Percentiles rank a stretch among this genome's conserved stretches.
phyloP scores from a whole-genome alignment of 2,797 vertebrate genomes.

The Sparus aurata region DNA sequence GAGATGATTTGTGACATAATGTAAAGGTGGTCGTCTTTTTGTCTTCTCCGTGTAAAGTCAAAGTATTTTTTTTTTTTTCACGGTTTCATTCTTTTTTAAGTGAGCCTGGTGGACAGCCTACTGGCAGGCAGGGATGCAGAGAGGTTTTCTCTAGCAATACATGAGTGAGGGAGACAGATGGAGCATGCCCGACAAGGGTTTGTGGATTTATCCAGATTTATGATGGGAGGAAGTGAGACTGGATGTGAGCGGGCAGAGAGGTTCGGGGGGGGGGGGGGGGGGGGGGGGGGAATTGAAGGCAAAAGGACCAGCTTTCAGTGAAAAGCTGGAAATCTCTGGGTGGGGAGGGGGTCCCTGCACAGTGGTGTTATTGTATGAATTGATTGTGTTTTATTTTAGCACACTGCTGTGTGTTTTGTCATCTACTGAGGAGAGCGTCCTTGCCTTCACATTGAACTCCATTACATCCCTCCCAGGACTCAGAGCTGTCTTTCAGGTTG shows the following conservation, averaged over 20 bases:
- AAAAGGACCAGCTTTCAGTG: slow-evolving; percentile 62
- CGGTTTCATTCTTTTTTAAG: slow-evolving; percentile 71
- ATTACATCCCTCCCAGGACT: slow-evolving; percentile 77
- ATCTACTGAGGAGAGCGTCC: slow-evolving; percentile 70
- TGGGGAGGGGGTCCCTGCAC: slow-evolving; percentile 66
- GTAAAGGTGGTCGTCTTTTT: slow-evolving; percentile 52
- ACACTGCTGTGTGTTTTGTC: slow-evolving; percentile 71
- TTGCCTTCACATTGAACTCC: slow-evolving; percentile 87
- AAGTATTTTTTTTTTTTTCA: slow-evolving; percentile 31
- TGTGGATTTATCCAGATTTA: slow-evolving; percentile 89
- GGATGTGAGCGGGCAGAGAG: slow-evolving; percentile 70
- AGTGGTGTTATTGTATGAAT: slow-evolving; percentile 74
- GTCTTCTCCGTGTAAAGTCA: slow-evolving; percentile 38
- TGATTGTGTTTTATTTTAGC: slow-evolving; percentile 79
- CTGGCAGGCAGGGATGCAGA: slow-evolving; percentile 80
- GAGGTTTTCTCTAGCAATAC: slow-evolving; percentile 81
- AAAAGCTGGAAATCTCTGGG: slow-evolving; percentile 69
- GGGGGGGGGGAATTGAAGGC: slow-evolving; percentile 52
- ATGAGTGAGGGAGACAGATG: slow-evolving; percentile 87
- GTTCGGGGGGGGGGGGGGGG: slow-evolving; percentile 39
- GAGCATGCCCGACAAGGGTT: slow-evolving; percentile 85
- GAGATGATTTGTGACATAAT: slow-evolving; percentile 47
- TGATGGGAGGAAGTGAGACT: slow-evolving; percentile 82
- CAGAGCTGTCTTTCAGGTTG: slow-evolving; percentile 76
- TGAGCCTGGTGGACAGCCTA: slow-evolving; percentile 78